These are phyloP conservation scores for Hemithea aestivaria DNA, from an alignment of 2,888 invertebrate genomes.

Conservation along the genomic window DNA sequence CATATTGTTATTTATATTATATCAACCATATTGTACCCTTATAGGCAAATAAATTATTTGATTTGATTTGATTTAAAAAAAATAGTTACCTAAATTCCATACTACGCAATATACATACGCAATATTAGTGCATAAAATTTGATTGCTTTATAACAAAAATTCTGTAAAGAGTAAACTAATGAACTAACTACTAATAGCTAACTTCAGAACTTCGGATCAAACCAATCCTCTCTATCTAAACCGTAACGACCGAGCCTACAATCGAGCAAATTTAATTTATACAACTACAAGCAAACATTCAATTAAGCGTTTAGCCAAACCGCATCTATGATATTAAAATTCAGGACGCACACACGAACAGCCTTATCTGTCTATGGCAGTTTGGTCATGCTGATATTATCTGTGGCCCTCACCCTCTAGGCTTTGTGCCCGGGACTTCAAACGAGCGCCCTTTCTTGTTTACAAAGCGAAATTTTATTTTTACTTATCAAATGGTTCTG, in stretches of 20 bases:
- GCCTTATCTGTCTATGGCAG: conserved; percentile 69
- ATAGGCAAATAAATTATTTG: no score
- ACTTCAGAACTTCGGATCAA: no score
- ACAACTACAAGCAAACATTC: conserved; percentile 36
- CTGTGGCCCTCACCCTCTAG: conserved; percentile 36
- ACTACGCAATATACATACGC: no score
- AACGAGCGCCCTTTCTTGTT: conserved; percentile 56
- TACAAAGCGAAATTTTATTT: conserved; percentile 56
- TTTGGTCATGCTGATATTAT: conserved; percentile 66
- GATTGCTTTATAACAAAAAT: no score
- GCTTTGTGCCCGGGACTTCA: conserved; percentile 58
- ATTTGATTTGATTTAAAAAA: no score
- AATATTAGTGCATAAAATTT: no score
- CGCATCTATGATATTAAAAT: conserved; percentile 58
- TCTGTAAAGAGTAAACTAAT: no score
- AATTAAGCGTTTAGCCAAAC: conserved; percentile 44
- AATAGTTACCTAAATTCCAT: no score
- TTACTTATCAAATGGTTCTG: conserved; percentile 38
- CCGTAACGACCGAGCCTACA: no score
- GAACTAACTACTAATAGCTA: no score
- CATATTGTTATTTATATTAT: no score
- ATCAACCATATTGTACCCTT: no score
- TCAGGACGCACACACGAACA: conserved; percentile 54
- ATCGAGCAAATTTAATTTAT: conserved; percentile 27
- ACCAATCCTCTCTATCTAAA: conserved; percentile 2